Base-by-base conservation (phyloP, 2,888 invertebrate species). In the Heliothis peltigera region DNA sequence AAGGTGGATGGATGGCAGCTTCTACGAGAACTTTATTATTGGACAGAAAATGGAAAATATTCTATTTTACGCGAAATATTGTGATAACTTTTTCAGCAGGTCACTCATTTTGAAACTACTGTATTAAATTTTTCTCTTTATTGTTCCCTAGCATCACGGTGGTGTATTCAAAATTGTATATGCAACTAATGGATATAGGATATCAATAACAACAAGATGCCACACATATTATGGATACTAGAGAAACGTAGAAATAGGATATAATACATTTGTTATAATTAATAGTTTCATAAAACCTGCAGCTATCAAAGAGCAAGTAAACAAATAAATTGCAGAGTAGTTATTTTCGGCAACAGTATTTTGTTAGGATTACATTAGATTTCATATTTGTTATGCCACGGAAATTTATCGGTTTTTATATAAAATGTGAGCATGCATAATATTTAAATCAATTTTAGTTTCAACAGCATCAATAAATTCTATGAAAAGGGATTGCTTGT, bases 1-100 rank as follows among this genome's bases (percentile, higher is more conserved):
- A 42, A 66, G 58, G 48, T 53, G 58, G 67, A 70, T 58, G 54
- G 39, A 69, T 72, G 64, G 65, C 17, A 28, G 49, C 22, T 17
- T 71, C 4, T 32, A 19, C 49, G 44, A 21, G 49, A 55, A 32
- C 49, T 64, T 46, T 51, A 51, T 68, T 22, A 35, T 15, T n/a
- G 39, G 6, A 39, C 22, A 39, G 28, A 42, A 15, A 47, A 18
- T 47, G 12, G 4, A 43, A 15, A 42, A 68, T 15, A n/a, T 5
- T n/a, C 10, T 5, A 4, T 39, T 39, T n/a, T n/a, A 15, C 15
- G 4, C n/a, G 15, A 35, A 15, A 12, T 35, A 15, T n/a, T 39
- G 39, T 15, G 4, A 15, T 35, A n/a, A 39, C 32, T 25, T 25
- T 25, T 25, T 25, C 25, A n/a, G n/a, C n/a, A n/a, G n/a, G n/a